A percentile compares a stretch with the other conserved stretches of the same genome.
phyloP scores from a whole-genome alignment of 2,888 invertebrate genomes.

The Odontomyia ornata region DNA sequence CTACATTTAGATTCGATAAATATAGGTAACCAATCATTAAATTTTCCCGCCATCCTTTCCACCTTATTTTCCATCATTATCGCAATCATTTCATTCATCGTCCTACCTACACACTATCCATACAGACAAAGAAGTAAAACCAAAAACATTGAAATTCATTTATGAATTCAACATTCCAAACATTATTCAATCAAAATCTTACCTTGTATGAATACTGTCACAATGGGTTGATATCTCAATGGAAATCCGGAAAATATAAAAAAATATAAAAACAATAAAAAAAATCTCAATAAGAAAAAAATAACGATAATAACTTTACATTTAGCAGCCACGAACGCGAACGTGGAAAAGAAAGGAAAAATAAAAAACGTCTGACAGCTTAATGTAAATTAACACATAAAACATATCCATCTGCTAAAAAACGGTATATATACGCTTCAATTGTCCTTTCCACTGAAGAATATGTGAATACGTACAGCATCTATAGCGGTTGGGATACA shows the following conservation, averaged over 20 bases:
- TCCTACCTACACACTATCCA: neutral
- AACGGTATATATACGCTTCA: no score
- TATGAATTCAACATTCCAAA: neutral
- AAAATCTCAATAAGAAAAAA: neutral
- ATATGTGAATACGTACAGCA: no score
- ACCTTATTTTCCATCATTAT: neutral
- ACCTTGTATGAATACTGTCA: neutral
- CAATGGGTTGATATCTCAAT: neutral
- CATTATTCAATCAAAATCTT: neutral
- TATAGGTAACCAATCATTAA: no score
- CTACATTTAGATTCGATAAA: no score
- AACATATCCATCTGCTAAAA: slow-evolving; percentile 1
- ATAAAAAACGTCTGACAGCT: slow-evolving; percentile 25
- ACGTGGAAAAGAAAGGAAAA: neutral
- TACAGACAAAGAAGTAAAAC: no score
- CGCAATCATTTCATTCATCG: neutral
- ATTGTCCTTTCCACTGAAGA: no score
- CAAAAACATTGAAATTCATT: neutral
- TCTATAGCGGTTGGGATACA: no score
- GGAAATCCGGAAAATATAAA: neutral
- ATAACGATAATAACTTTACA: neutral
- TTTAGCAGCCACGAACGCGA: neutral
- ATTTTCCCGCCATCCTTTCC: no score
- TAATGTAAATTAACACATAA: slow-evolving; percentile 38
- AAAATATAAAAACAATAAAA: neutral